Evolutionary conservation across 2,113 vertebrate genomes (phyloP), one percentile per base, ranked within the genome.

Genomic region (Mirza zaza): DNA sequence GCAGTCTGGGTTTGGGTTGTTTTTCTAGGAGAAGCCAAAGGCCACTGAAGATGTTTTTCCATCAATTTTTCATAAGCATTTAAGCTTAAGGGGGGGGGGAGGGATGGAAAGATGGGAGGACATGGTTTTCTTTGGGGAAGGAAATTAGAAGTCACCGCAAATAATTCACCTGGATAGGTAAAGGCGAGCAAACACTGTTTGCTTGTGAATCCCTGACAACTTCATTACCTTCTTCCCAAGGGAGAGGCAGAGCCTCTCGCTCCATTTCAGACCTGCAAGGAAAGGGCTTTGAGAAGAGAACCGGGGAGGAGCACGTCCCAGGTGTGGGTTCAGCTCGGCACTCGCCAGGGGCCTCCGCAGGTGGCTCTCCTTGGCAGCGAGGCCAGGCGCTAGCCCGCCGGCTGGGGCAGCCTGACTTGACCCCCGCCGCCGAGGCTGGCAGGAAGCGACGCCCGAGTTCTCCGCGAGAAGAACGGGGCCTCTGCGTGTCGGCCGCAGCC

Each of bases 21-120:
- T 98, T 96, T 97, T 94, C 94, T 87, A 83, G 91, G 63, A 96
- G 94, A 93, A 94, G 57, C 89, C 92, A 95, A 77, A 97, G 95
- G 81, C 97, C 94, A 67, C 45, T 63, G 90, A 70, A 96, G 88
- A 96, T 96, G 91, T 96, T 98, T 97, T 96, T 96, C 90, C 96
- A 76, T 67, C 79, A 45, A 82, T 92, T 95, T 97, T 95, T 97
- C 95, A 86, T 86, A 87, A 91, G 92, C 85, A 80, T 96, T 96
- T 92, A 95, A 93, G 94, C 87, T 85, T 79, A 71, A 79, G 15
- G 14, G 21, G 32, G 6, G 32, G 21, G 17, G 32, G 5, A 36
- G 39, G 45, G 18, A 85, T 87, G 92, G 61, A 63, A 87, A 94
- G 84, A 68, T 42, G 87, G 76, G 7, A 96, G 76, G 81, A 87